phyloP scores from a whole-genome alignment of 2,888 invertebrate species.

The Nudaria mundana region DNA sequence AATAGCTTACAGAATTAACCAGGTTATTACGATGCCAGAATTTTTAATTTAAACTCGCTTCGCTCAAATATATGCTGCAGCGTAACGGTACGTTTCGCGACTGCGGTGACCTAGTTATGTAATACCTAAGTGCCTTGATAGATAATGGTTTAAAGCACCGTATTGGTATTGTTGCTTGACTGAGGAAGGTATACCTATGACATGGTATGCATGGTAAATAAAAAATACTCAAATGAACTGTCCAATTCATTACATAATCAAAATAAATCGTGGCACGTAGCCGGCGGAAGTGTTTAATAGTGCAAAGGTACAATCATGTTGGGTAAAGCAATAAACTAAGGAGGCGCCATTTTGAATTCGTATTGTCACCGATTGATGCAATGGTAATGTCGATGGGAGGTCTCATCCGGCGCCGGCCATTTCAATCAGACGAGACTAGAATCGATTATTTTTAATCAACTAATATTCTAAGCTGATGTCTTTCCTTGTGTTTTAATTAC shows the following conservation, averaged over 20 bases:
- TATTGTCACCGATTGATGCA: conserved; percentile 61
- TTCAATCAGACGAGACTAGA: conserved; percentile 72
- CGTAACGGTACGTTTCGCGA: too few species aligned
- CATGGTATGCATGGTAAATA: too few species aligned
- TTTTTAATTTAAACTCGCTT: too few species aligned
- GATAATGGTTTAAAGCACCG: too few species aligned
- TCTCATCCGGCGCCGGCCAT: conserved; percentile 78
- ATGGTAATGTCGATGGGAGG: conserved; percentile 69
- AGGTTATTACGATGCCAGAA: too few species aligned
- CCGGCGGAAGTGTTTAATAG: conserved; percentile 56
- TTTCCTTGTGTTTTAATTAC: conserved; percentile 30
- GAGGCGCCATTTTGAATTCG: conserved; percentile 76
- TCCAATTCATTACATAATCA: conserved; percentile 27
- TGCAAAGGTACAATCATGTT: conserved; percentile 49
- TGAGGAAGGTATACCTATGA: too few species aligned
- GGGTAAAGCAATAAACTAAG: conserved; percentile 56
- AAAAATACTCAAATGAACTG: too few species aligned
- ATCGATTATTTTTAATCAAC: conserved; percentile 57
- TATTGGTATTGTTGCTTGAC: too few species aligned
- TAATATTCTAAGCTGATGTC: conserved; percentile 31
- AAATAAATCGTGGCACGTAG: conserved; percentile 61
- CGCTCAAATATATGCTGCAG: too few species aligned
- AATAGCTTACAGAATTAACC: too few species aligned
- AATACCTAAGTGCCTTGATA: too few species aligned
- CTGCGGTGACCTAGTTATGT: too few species aligned